Evolutionary conservation across 92 coral and sea anemone species (phyloP).

Genomic region (Epizoanthus rinbou): DNA sequence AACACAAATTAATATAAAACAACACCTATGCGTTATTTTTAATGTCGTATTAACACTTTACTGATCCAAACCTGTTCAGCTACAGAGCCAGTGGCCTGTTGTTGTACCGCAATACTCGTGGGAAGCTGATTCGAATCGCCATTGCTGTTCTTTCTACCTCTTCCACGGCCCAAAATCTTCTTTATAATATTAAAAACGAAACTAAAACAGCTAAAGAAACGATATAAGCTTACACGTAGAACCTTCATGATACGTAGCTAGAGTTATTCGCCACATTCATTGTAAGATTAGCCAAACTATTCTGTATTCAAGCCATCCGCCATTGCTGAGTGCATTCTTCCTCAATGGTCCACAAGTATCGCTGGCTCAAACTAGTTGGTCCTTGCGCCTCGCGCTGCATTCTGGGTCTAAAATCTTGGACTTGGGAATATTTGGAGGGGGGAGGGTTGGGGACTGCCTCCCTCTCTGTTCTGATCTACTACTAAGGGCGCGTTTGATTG

Average conservation of each 20-base stretch:
- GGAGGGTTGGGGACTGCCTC: too few relatives aligned
- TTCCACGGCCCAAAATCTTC: conserved; percentile 67
- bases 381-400: background rate
- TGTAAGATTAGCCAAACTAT: too few relatives aligned
- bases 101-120: conserved; percentile 39
- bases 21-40: background rate
- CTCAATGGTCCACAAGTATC: background rate
- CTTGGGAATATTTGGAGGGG: too few relatives aligned
- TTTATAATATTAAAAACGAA: conserved; percentile 63
- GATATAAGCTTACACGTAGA: conserved; percentile 61
- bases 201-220: conserved; percentile 67
- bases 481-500: too few relatives aligned
- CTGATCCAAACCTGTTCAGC: conserved; percentile 18
- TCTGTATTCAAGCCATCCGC: too few relatives aligned
- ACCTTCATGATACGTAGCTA: conserved; percentile 52
- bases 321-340: background rate
- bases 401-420: background rate
- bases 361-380: background rate
- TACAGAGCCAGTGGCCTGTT: background rate
- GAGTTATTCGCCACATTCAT: background rate
- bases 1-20: background rate
- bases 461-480: too few relatives aligned
- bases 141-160: conserved; percentile 62
- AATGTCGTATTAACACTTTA: background rate
- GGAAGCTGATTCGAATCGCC: conserved; percentile 37